Evolutionary conservation across 2,797 vertebrate species (phyloP).

Genomic region (Anabacerthia variegaticeps): DNA sequence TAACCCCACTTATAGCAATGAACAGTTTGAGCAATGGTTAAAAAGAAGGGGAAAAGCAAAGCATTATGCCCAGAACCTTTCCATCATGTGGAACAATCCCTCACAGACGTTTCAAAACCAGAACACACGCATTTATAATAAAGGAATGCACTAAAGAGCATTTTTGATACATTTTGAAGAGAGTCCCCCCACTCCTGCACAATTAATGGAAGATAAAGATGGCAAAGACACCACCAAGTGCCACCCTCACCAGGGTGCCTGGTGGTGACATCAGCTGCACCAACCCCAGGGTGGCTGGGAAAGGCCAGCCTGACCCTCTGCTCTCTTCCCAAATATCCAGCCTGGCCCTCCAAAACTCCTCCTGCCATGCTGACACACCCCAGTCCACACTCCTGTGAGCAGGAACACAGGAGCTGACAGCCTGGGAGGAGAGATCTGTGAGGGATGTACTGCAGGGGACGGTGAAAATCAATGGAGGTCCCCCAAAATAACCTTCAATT

Average conservation of each 20-base stretch:
- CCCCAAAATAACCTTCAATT: not conserved
- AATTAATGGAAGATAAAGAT: too few species aligned
- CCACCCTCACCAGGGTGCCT: not conserved
- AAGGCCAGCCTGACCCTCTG: not conserved
- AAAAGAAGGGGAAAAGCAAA: not conserved
- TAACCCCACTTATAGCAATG: not conserved
- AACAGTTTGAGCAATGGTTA: not conserved
- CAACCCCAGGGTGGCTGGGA: not conserved
- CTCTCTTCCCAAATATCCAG: not conserved
- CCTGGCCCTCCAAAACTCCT: not conserved
- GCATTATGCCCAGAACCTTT: not conserved
- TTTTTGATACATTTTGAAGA: not conserved
- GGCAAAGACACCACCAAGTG: accelerated
- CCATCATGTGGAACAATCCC: not conserved
- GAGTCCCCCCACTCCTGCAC: not conserved
- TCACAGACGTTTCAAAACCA: not conserved
- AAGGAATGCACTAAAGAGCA: not conserved
- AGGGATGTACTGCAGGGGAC: not conserved
- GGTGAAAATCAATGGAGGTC: accelerated
- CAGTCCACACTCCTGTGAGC: accelerated
- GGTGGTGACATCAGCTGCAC: not conserved
- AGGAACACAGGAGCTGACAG: not conserved
- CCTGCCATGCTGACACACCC: not conserved
- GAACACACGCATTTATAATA: not conserved
- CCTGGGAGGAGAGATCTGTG: accelerated